Conservation (phyloP, 2,888 invertebrate genomes). For the Tachystola acroxantha region DNA sequence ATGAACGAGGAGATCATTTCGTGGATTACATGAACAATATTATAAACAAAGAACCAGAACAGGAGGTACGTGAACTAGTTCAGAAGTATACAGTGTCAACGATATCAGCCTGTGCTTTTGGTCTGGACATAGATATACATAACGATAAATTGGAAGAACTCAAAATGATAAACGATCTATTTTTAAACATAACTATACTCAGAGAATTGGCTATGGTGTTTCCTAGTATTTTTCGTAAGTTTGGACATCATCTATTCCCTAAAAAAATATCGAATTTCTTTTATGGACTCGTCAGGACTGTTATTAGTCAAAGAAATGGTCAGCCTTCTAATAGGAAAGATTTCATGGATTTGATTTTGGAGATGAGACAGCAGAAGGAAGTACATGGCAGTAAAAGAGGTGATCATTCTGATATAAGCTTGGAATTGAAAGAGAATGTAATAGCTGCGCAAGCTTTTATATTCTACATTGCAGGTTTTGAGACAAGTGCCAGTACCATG, state of each 20-base stretch:
- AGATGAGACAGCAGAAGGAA: slow-evolving; percentile 29
- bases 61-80: slow-evolving; percentile 27
- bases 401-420: slow-evolving; percentile 10
- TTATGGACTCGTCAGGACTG: slow-evolving; percentile 22
- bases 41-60: slow-evolving; percentile 19
- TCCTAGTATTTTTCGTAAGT: slow-evolving; percentile 33
- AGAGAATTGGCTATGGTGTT: slow-evolving; percentile 36
- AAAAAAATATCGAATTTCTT: slow-evolving; percentile 25
- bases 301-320: slow-evolving; percentile 33
- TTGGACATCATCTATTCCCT: slow-evolving; percentile 31
- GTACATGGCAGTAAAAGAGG: slow-evolving; percentile 19
- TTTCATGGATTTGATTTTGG: slow-evolving; percentile 44
- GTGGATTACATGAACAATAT: slow-evolving; percentile 22
- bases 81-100: slow-evolving; percentile 34
- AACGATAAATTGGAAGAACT: slow-evolving; percentile 8
- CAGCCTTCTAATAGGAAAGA: slow-evolving; percentile 33
- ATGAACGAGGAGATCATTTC: slow-evolving; percentile 32
- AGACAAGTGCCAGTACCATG: slow-evolving; percentile 49
- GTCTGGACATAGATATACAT: slow-evolving; percentile 31
- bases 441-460: slow-evolving; percentile 37
- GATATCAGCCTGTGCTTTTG: slow-evolving; percentile 39
- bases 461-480: slow-evolving; percentile 54
- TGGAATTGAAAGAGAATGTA: slow-evolving; percentile 29
- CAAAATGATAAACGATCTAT: slow-evolving; percentile 15
- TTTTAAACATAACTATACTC: slow-evolving; percentile 16